Conservation (phyloP, 2,888 invertebrate species). For the Notodonta ziczac region DNA sequence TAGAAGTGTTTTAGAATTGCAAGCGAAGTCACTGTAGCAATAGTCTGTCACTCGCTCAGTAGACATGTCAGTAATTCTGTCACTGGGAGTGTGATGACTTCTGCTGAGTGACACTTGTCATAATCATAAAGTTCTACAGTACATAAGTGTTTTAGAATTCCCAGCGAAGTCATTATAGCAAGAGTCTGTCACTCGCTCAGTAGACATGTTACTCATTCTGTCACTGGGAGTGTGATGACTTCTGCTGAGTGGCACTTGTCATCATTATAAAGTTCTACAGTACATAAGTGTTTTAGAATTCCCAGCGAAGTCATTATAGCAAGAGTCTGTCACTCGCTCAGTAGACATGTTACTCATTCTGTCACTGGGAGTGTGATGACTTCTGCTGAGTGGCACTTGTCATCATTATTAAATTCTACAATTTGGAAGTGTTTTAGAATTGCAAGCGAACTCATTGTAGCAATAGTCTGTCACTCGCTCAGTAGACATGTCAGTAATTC, state of each 20-base stretch:
- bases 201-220: constrained; percentile 22
- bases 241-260: constrained; percentile 13
- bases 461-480: constrained; percentile 9
- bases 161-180: neutral
- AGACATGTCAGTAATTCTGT: constrained; percentile 12
- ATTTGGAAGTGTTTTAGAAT: neutral
- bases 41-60: constrained; percentile 10
- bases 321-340: constrained; percentile 12
- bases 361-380: constrained; percentile 38
- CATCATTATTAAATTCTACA: constrained; percentile 4
- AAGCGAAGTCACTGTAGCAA: neutral
- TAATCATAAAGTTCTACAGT: neutral
- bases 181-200: constrained; percentile 7
- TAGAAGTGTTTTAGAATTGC: neutral
- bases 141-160: neutral
- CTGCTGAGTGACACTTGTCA: neutral
- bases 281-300: neutral
- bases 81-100: constrained; percentile 17
- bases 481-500: constrained; percentile 5
- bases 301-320: constrained; percentile 5
- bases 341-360: constrained; percentile 29
- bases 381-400: constrained; percentile 15
- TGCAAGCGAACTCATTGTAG: neutral
- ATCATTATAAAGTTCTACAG: neutral
- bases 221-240: constrained; percentile 28